Evolutionary conservation across 1,140 invertebrate genomes (phyloP).

Genomic region (Zaprionus taronus): DNA sequence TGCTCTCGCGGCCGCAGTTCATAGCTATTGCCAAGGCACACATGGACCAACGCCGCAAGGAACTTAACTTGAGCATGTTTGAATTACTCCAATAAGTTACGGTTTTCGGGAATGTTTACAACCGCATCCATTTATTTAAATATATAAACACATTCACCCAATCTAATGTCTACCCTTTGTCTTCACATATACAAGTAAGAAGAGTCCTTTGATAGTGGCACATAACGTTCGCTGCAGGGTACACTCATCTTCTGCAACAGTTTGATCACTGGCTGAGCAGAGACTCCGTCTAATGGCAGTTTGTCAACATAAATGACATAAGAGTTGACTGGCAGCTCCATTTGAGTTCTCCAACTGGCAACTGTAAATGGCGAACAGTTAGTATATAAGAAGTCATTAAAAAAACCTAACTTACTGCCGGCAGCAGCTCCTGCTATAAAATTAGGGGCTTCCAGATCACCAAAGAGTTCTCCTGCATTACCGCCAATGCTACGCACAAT

Average conservation of each 20-base stretch:
- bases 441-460: slow-evolving; percentile 73
- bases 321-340: slow-evolving; percentile 49
- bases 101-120: slow-evolving; percentile 23
- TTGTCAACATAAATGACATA: slow-evolving; percentile 76
- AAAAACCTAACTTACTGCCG: slow-evolving; percentile 56
- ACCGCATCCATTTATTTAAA: slow-evolving; percentile 51
- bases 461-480: slow-evolving; percentile 31
- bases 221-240: slow-evolving; percentile 56
- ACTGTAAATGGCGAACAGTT: slow-evolving; percentile 41
- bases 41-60: slow-evolving; percentile 84
- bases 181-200: slow-evolving; percentile 74
- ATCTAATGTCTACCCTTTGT: slow-evolving; percentile 7
- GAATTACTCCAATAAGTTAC: slow-evolving; percentile 49
- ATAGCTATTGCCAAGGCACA: slow-evolving; percentile 90
- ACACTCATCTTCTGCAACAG: slow-evolving; percentile 59
- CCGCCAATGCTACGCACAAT: slow-evolving; percentile 63
- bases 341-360: slow-evolving; percentile 65
- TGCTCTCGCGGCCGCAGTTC: slow-evolving; percentile 90
- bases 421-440: slow-evolving; percentile 76
- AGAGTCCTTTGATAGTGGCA: slow-evolving; percentile 58
- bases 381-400: background rate
- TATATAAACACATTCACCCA: slow-evolving; percentile 38
- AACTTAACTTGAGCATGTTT: slow-evolving; percentile 45
- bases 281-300: slow-evolving; percentile 62
- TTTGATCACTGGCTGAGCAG: slow-evolving; percentile 71